Conservation (phyloP, 2,797 vertebrate genomes). For the Sebastolobus altivelis region DNA sequence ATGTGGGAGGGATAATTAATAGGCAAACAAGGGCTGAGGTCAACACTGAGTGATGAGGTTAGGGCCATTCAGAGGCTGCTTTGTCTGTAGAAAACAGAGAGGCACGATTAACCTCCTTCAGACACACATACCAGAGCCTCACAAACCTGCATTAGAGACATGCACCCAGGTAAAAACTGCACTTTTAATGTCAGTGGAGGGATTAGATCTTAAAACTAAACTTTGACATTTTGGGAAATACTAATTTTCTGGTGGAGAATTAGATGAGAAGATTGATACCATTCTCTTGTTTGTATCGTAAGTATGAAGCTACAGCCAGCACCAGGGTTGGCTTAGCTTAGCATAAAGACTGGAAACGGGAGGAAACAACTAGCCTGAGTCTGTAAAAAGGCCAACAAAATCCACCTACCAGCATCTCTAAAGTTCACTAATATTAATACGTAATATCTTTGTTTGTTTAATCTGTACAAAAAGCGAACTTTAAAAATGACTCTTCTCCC, state of each 20-base stretch:
- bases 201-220: neutral
- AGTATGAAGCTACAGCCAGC: neutral
- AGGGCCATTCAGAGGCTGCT: conserved; percentile 40
- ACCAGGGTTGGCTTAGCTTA: neutral
- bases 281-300: neutral
- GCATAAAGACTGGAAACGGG: neutral
- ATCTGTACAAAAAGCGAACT: neutral
- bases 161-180: conserved; percentile 2
- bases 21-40: conserved; percentile 59
- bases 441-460: no score
- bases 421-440: no score
- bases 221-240: neutral
- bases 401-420: no score
- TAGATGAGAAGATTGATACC: neutral
- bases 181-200: conserved; percentile 15
- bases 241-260: neutral
- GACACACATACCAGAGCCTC: conserved; percentile 52
- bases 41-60: conserved; percentile 58
- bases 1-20: conserved; percentile 56
- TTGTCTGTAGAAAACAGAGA: conserved; percentile 57
- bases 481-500: neutral
- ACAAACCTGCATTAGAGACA: conserved; percentile 24
- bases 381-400: neutral
- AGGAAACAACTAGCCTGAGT: no score
- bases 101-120: conserved; percentile 43